Evolutionary conservation across 2,113 vertebrate genomes (phyloP).

Genomic region (Neogale vison): DNA sequence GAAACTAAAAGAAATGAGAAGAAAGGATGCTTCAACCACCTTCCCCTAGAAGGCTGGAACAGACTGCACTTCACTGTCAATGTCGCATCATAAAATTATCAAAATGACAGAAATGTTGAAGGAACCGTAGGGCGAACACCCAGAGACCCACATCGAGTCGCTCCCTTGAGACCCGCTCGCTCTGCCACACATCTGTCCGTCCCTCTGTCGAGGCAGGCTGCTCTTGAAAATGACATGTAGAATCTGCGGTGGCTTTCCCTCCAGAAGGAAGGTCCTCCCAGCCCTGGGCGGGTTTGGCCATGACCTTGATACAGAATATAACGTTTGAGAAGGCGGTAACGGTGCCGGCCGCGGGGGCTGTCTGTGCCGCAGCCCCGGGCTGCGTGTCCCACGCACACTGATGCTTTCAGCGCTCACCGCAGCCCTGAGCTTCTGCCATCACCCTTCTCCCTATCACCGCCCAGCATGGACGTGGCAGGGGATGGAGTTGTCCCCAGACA

Average conservation of each 20-base stretch:
- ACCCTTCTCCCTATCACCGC: too few species aligned
- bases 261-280: background rate
- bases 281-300: fast-evolving
- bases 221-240: fast-evolving
- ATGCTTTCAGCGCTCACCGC: background rate
- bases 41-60: background rate
- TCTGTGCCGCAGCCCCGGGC: too few species aligned
- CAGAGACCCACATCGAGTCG: fast-evolving
- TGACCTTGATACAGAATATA: background rate
- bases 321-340: background rate
- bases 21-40: background rate
- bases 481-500: background rate
- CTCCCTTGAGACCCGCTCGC: fast-evolving
- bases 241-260: background rate
- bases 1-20: background rate
- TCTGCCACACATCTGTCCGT: background rate
- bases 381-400: fast-evolving
- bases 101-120: fast-evolving
- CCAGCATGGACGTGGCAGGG: background rate
- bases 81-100: background rate
- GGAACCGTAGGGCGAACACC: fast-evolving
- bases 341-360: fast-evolving
- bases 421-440: background rate
- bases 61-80: background rate
- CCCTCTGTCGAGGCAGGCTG: background rate